Evolutionary conservation across 2,888 invertebrate genomes (phyloP).

Genomic region (Anthrax anthrax): DNA sequence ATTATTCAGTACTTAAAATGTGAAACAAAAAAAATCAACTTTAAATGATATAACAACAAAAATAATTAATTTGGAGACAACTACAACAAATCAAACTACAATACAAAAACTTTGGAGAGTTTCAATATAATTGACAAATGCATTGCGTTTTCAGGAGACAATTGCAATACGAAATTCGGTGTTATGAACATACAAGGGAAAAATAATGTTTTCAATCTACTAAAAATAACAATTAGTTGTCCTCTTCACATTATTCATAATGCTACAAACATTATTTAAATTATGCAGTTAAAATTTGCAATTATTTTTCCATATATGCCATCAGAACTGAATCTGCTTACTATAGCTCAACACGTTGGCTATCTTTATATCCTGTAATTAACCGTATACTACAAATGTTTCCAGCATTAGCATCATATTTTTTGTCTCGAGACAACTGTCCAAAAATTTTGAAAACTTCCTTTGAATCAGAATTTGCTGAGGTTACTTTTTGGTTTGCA

Average conservation of each 20-base stretch:
- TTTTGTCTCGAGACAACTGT: neutral
- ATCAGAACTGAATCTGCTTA: too few relatives aligned
- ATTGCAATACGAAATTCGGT: neutral
- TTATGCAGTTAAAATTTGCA: conserved; percentile 13
- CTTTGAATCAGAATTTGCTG: too few relatives aligned
- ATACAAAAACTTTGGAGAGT: neutral
- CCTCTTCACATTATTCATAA: conserved; percentile 3
- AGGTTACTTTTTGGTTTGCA: too few relatives aligned
- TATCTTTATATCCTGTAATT: neutral
- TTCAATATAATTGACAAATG: neutral
- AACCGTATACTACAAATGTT: neutral
- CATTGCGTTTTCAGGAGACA: conserved; percentile 1
- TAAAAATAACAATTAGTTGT: neutral
- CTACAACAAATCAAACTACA: neutral
- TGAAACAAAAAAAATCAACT: neutral
- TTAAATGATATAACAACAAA: neutral
- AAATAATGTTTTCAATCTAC: neutral
- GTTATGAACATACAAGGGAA: too few relatives aligned
- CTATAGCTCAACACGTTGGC: too few relatives aligned
- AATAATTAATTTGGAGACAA: neutral
- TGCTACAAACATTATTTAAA: conserved; percentile 9
- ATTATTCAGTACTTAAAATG: neutral
- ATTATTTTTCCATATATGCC: too few relatives aligned
- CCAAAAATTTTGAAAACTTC: too few relatives aligned
- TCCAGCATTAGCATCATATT: neutral